phyloP scores from a whole-genome alignment of 1,140 invertebrate genomes.

The Saccostrea echinata region DNA sequence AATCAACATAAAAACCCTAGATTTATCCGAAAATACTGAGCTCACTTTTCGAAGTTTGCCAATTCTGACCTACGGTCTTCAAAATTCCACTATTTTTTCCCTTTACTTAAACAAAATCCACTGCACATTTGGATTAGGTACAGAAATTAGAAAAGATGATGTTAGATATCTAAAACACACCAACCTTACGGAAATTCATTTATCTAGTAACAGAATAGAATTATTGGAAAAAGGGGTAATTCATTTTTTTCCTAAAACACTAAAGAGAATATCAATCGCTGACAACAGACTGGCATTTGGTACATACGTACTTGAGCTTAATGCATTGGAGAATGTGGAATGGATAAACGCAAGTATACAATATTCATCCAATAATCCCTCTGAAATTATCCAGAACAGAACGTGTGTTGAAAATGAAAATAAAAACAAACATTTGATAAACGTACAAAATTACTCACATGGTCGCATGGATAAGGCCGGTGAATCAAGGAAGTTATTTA shows the following conservation, averaged over 20 bases:
- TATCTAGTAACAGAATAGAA: not conserved
- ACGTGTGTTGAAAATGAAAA: not conserved
- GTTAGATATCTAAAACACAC: not conserved
- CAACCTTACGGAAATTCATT: not conserved
- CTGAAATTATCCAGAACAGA: not conserved
- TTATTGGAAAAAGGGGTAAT: not conserved
- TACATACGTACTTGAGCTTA: too few species aligned
- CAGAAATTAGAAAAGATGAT: not conserved
- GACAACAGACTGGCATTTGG: not conserved
- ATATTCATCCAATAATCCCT: not conserved
- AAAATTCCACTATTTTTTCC: too few species aligned
- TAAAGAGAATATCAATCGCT: not conserved
- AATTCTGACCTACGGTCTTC: too few species aligned
- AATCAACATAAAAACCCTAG: not conserved
- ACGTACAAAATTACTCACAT: too few species aligned
- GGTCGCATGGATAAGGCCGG: too few species aligned
- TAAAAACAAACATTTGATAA: too few species aligned
- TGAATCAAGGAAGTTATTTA: too few species aligned
- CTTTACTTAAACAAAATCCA: too few species aligned
- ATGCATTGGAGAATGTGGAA: too few species aligned
- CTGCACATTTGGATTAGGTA: too few species aligned
- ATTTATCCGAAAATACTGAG: too few species aligned
- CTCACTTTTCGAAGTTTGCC: too few species aligned
- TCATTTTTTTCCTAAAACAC: not conserved
- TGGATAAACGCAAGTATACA: not conserved